These are phyloP conservation scores for Myxocyprinus asiaticus DNA, from an alignment of 2,113 vertebrate species.

Conservation along the genomic window DNA sequence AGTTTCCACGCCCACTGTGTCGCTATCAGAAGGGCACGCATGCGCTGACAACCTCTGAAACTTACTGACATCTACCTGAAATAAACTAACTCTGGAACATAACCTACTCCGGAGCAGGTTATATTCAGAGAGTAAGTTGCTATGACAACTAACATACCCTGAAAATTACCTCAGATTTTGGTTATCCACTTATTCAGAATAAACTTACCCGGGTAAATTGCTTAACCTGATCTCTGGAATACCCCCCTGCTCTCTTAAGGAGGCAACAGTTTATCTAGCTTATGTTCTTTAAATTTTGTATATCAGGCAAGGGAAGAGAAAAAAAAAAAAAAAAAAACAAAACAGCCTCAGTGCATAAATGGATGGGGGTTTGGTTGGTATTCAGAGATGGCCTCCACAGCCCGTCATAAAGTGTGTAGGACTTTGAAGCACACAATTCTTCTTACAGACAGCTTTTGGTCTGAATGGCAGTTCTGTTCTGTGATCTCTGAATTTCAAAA, in stretches of 20 bases:
- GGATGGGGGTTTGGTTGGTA: conserved; percentile 9
- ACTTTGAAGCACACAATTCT: conserved; percentile 45
- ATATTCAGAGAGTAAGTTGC: no score
- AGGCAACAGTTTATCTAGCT: background rate
- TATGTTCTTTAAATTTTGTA: conserved; percentile 1
- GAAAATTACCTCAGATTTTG: no score
- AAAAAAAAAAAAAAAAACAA: conserved; percentile 27
- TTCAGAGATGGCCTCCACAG: conserved; percentile 32
- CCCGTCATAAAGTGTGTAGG: conserved; percentile 44
- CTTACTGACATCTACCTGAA: no score
- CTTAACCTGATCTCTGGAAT: no score
- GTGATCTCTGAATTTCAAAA: conserved; percentile 38
- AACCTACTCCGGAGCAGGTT: no score
- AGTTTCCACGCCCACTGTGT: no score
- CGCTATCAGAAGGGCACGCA: no score
- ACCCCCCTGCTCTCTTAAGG: background rate
- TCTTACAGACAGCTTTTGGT: conserved; percentile 28
- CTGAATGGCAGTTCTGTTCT: conserved; percentile 55
- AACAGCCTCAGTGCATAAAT: conserved; percentile 23
- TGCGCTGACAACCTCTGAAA: no score
- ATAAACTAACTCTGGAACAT: no score
- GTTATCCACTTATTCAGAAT: no score
- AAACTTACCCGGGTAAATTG: no score
- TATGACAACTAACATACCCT: no score
- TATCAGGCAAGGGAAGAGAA: background rate